Percentiles rank a stretch among this genome's conserved stretches.
phyloP scores from a whole-genome alignment of 1,140 invertebrate genomes.

The Drosophila triauraria region DNA sequence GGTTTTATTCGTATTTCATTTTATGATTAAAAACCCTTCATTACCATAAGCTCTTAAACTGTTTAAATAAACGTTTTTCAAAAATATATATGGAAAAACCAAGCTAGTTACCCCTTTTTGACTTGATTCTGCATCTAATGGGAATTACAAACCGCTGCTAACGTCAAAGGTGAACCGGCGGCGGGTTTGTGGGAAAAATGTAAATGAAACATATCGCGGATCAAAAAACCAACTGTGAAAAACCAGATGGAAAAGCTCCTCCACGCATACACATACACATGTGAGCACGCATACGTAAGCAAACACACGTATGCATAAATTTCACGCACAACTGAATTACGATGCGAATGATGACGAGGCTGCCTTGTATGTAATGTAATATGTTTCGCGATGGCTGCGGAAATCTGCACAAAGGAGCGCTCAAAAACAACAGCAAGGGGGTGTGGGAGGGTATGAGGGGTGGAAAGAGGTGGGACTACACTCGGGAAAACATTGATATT shows the following conservation, averaged over 20 bases:
- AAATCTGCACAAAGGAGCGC: constrained; percentile 73
- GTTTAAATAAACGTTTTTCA: neutral
- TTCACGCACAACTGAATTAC: constrained; percentile 77
- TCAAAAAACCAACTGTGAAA: constrained; percentile 46
- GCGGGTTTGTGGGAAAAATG: constrained; percentile 30
- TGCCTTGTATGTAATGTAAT: constrained; percentile 43
- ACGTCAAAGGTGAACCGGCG: constrained; percentile 21
- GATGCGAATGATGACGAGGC: constrained; percentile 47
- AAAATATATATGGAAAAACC: neutral
- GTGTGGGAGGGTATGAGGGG: neutral
- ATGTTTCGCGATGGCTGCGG: constrained; percentile 61
- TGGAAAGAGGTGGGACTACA: neutral
- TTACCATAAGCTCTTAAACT: too few species aligned
- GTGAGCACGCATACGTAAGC: constrained; percentile 6
- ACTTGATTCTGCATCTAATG: constrained; percentile 14
- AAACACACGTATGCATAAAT: constrained; percentile 68
- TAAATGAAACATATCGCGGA: constrained; percentile 54
- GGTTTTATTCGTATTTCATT: too few species aligned
- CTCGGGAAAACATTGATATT: neutral
- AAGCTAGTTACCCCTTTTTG: neutral
- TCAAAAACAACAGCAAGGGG: constrained; percentile 28
- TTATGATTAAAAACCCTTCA: too few species aligned
- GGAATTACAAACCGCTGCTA: constrained; percentile 24
- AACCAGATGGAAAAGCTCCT: constrained; percentile 35
- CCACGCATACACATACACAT: constrained; percentile 4